Conservation (phyloP, 2,113 vertebrate species). For the Callocephalon fimbriatum region DNA sequence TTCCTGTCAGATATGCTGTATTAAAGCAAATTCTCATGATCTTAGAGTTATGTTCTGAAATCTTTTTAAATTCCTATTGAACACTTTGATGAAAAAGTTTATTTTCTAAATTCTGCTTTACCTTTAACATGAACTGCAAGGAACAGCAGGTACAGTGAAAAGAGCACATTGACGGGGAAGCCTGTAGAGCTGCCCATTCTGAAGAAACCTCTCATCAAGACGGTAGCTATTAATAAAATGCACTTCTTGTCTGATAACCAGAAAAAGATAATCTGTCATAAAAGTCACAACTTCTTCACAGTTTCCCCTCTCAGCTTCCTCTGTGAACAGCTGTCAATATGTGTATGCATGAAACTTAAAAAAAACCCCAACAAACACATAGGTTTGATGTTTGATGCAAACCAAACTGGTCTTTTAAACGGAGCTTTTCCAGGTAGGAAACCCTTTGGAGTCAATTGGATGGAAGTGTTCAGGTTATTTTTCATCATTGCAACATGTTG, state of each 20-base stretch:
- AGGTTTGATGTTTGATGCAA: background rate
- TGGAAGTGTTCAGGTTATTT: background rate
- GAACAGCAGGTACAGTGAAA: background rate
- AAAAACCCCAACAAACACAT: background rate
- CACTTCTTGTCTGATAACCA: background rate
- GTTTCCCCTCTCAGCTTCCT: background rate
- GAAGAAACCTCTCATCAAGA: background rate
- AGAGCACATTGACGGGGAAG: background rate
- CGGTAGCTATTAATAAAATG: background rate
- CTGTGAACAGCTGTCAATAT: background rate
- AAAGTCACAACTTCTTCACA: background rate
- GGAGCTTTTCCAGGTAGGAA: background rate
- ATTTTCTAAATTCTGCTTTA: background rate
- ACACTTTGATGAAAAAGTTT: background rate
- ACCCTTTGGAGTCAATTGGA: background rate
- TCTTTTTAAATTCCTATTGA: background rate
- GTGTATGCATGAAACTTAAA: background rate
- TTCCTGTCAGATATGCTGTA: background rate
- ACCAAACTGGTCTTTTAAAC: background rate
- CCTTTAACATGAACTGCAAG: background rate
- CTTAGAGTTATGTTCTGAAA: background rate
- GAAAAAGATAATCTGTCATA: background rate
- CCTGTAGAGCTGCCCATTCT: background rate
- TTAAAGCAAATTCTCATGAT: background rate
- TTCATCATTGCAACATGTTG: constrained; percentile 23